A percentile compares a stretch with the other conserved stretches of the same genome.
Conservation (phyloP, 2,888 invertebrate genomes). For the Noctuana brunneofusca region DNA sequence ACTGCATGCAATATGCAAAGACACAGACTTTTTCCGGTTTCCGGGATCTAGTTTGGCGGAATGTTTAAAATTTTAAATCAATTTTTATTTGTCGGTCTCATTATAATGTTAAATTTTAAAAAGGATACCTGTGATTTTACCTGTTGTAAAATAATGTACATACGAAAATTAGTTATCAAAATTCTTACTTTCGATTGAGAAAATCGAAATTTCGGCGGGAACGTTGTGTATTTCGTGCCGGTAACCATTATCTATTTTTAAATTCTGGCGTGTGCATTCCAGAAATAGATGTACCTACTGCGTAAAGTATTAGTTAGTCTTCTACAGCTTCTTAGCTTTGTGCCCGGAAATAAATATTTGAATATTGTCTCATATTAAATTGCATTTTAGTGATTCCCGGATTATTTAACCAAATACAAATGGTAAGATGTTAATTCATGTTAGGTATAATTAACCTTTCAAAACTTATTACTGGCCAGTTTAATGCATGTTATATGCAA, state of each 20-base stretch:
- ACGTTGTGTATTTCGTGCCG: conserved; percentile 54
- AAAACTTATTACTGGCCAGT: neutral
- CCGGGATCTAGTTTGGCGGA: too few species aligned
- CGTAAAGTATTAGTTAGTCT: conserved; percentile 57
- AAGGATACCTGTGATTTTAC: too few species aligned
- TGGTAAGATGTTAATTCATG: neutral
- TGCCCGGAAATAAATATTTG: conserved; percentile 13
- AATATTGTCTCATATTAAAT: conserved; percentile 1
- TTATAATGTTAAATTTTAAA: too few species aligned
- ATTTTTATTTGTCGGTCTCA: too few species aligned
- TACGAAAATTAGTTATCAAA: neutral
- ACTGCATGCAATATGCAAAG: too few species aligned
- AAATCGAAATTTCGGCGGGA: conserved; percentile 54
- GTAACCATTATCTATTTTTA: conserved; percentile 68
- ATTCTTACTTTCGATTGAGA: neutral
- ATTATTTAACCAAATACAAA: neutral
- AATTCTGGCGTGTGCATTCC: conserved; percentile 63
- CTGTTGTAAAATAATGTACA: too few species aligned
- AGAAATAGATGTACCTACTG: conserved; percentile 68
- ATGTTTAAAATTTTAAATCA: too few species aligned
- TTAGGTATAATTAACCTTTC: neutral
- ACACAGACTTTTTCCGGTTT: too few species aligned
- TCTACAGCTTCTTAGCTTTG: conserved; percentile 43
- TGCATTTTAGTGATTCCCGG: neutral
- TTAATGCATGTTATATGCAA: too few species aligned